Evolutionary conservation across 2,797 vertebrate species (phyloP), one percentile per base, ranked within the genome.

Genomic region (Macroramphosus scolopax): DNA sequence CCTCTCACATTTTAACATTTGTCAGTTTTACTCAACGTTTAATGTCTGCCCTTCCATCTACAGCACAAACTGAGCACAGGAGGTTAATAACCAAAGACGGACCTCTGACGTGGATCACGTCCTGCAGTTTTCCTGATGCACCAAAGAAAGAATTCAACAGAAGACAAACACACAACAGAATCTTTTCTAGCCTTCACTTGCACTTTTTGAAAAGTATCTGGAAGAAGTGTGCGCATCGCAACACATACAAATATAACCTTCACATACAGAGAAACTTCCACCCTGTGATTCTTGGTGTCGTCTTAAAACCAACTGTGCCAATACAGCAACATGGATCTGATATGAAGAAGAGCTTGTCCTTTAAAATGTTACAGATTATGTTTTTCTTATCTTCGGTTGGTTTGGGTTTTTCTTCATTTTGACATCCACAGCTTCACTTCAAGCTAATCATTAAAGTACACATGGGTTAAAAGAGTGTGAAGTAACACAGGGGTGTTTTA

Each of bases 21-120:
- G n/a, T 32, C 1, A 6, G 9, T 14, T 18, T 39, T 24, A 33
- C n/a, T 22, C 39, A 8, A 14, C 4, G 22, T 50, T 43, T 35
- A 8, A 9, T 55, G 12, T 8, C 3, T 17, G 53, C 5, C 5
- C 14, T 13, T 69, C 9, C 30, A 6, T 64, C 36, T 52, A 2
- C 72, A 88, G 87, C 70, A 73, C 37, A 88, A 83, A 47, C 11
- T 80, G 47, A 84, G 58, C 61, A 81, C 76, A 10, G 75, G 84
- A 33, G 83, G 83, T 24, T 90, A 78, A 86, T 6, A 29, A 55
- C 24, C 8, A 12, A 31, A 12, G 29, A 51, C 17, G 39, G 31
- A 59, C 8, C n/a, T n/a, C n/a, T n/a, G 9, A 20, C 18, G 29
- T 17, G n/a, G n/a, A n/a, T n/a, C n/a, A n/a, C n/a, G n/a, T n/a